phyloP scores from a whole-genome alignment of 1,140 invertebrate species.

The Neodiprion lecontei region DNA sequence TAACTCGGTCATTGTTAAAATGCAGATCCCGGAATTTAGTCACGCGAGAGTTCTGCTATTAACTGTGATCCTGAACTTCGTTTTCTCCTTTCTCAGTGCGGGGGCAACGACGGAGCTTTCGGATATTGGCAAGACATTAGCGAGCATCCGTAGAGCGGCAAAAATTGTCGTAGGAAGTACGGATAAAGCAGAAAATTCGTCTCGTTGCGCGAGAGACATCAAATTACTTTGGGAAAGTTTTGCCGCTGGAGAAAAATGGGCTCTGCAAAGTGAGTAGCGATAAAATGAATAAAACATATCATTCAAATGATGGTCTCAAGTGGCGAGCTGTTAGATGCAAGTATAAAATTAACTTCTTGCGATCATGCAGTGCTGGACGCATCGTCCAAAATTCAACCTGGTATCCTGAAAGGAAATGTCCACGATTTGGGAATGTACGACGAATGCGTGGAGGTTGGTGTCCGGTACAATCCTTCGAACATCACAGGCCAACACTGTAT shows the following conservation, averaged over 20 bases:
- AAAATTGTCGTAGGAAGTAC: too few species aligned
- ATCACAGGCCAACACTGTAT: constrained; percentile 37
- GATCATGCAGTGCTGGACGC: constrained; percentile 48
- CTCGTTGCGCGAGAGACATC: too few species aligned
- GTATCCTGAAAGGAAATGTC: constrained; percentile 45
- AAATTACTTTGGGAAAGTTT: neutral
- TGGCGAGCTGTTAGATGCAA: too few species aligned
- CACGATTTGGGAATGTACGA: constrained; percentile 48
- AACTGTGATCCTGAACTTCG: too few species aligned
- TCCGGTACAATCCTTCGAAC: neutral
- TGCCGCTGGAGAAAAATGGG: constrained; percentile 20
- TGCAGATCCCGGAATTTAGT: too few species aligned
- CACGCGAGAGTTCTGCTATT: too few species aligned
- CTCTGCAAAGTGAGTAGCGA: constrained; percentile 27
- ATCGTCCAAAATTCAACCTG: constrained; percentile 46
- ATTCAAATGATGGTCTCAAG: neutral
- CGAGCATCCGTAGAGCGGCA: too few species aligned
- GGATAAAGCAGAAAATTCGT: too few species aligned
- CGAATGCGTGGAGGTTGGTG: constrained; percentile 41
- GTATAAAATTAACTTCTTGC: neutral
- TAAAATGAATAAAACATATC: constrained; percentile 11
- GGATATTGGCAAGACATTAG: too few species aligned
- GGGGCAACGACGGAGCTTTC: too few species aligned
- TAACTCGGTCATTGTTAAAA: too few species aligned
- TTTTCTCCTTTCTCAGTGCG: too few species aligned